Evolutionary conservation across 1,140 invertebrate genomes (phyloP).

Genomic region (Drosophila burlai): DNA sequence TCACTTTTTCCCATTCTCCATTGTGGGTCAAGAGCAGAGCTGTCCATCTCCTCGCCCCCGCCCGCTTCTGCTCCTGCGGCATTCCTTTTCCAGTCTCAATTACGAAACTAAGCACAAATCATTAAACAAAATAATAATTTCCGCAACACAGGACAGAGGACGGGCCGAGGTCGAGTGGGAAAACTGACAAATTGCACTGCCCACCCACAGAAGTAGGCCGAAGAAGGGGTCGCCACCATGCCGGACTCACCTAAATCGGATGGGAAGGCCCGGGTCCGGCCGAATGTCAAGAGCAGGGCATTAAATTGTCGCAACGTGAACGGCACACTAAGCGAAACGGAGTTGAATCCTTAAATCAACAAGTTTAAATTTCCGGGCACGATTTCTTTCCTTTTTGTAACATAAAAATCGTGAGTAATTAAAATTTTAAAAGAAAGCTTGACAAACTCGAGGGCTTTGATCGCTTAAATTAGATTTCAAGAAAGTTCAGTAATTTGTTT

Average conservation of each 20-base stretch:
- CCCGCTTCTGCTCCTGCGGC: neutral
- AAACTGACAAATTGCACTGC: slow-evolving; percentile 41
- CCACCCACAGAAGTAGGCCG: neutral
- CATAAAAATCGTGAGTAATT: neutral
- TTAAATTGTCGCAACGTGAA: slow-evolving; percentile 72
- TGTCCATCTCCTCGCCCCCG: neutral
- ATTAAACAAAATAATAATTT: slow-evolving; percentile 84
- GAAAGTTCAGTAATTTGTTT: neutral
- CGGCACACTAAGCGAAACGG: slow-evolving; percentile 22
- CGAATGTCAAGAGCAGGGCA: slow-evolving; percentile 77
- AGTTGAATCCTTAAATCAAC: neutral
- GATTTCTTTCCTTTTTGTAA: neutral
- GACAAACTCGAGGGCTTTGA: neutral
- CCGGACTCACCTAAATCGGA: slow-evolving; percentile 52
- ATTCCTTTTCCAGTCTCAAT: slow-evolving; percentile 58
- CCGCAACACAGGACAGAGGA: slow-evolving; percentile 58
- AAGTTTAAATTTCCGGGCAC: slow-evolving; percentile 9
- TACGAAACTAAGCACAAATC: slow-evolving; percentile 80
- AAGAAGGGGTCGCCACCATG: neutral
- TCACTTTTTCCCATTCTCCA: slow-evolving; percentile 18
- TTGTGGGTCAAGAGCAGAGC: slow-evolving; percentile 72
- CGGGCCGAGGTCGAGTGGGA: slow-evolving; percentile 9
- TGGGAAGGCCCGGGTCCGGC: slow-evolving; percentile 23
- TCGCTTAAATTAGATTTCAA: neutral
- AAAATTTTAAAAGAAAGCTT: neutral